Conservation (phyloP, 1,140 invertebrate species). For the Aradophagus sp. region DNA sequence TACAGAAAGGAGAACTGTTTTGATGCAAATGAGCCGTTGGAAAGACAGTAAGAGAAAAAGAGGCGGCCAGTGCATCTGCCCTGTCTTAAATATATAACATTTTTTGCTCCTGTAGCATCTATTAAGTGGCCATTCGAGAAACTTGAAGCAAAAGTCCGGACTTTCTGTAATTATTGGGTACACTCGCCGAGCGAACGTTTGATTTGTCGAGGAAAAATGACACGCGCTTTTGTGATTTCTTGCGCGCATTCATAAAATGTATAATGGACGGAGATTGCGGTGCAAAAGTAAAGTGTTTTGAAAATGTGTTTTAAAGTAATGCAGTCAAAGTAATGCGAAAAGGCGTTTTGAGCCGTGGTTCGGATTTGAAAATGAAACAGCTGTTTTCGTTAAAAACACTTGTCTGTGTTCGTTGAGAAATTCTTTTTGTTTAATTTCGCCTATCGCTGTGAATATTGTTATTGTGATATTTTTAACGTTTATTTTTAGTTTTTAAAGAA, state of each 20-base stretch:
- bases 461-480: too few relatives aligned
- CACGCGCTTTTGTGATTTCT: conserved; percentile 9
- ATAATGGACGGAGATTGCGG: conserved; percentile 14
- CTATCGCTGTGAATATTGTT: too few relatives aligned
- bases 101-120: conserved; percentile 34
- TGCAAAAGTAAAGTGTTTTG: too few relatives aligned
- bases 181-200: conserved; percentile 8
- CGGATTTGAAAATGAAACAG: too few relatives aligned
- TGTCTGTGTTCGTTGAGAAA: too few relatives aligned
- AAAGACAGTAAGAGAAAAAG: conserved; percentile 36
- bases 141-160: conserved; percentile 35
- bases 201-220: conserved; percentile 30
- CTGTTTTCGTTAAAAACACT: too few relatives aligned
- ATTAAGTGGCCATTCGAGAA: conserved; percentile 36
- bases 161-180: conserved; percentile 53
- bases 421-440: too few relatives aligned
- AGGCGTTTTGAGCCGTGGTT: too few relatives aligned
- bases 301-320: too few relatives aligned
- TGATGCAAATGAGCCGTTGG: conserved; percentile 49
- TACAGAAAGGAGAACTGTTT: conserved; percentile 52
- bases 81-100: conserved; percentile 54
- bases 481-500: too few relatives aligned
- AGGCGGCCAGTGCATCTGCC: too few relatives aligned
- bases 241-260: conserved; percentile 41
- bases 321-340: too few relatives aligned